Conservation (phyloP, 2,888 invertebrate genomes). For the Pseudolycoriella hygida region DNA sequence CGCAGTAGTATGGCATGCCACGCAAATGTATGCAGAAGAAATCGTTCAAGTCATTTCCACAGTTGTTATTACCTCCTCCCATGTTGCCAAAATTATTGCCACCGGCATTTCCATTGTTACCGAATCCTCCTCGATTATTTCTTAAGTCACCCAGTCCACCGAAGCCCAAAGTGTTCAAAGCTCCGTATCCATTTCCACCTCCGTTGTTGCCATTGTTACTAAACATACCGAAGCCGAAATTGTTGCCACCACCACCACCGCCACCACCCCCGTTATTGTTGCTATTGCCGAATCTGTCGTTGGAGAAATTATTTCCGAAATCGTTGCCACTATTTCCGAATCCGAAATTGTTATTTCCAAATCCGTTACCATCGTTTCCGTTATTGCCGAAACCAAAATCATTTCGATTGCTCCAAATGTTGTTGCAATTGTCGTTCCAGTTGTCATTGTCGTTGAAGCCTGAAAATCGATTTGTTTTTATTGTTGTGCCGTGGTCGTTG, state of each 20-base stretch:
- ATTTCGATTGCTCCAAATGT: neutral
- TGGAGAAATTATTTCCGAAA: slow-evolving; percentile 8
- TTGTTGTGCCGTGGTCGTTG: too few relatives aligned
- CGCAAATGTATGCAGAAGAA: slow-evolving; percentile 23
- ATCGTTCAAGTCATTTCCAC: neutral
- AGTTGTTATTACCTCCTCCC: slow-evolving; percentile 1
- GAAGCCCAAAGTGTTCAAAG: slow-evolving; percentile 21
- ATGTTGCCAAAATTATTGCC: slow-evolving; percentile 5
- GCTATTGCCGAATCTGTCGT: neutral
- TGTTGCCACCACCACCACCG: slow-evolving; percentile 17
- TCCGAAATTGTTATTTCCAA: slow-evolving; percentile 6
- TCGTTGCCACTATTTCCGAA: neutral
- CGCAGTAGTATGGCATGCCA: slow-evolving; percentile 26
- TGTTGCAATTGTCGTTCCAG: neutral
- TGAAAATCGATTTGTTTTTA: too few relatives aligned
- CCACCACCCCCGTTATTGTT: slow-evolving; percentile 4
- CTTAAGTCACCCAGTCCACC: slow-evolving; percentile 25
- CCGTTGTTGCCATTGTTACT: slow-evolving; percentile 10
- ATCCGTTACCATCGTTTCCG: neutral
- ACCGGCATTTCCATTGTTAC: slow-evolving; percentile 3
- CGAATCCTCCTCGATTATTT: slow-evolving; percentile 16
- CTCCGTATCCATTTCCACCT: slow-evolving; percentile 13
- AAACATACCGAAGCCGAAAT: slow-evolving; percentile 10
- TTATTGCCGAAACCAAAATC: slow-evolving; percentile 1
- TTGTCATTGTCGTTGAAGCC: too few relatives aligned